phyloP scores from a whole-genome alignment of 2,113 vertebrate genomes.

The Cyphomyrus plagiostoma region DNA sequence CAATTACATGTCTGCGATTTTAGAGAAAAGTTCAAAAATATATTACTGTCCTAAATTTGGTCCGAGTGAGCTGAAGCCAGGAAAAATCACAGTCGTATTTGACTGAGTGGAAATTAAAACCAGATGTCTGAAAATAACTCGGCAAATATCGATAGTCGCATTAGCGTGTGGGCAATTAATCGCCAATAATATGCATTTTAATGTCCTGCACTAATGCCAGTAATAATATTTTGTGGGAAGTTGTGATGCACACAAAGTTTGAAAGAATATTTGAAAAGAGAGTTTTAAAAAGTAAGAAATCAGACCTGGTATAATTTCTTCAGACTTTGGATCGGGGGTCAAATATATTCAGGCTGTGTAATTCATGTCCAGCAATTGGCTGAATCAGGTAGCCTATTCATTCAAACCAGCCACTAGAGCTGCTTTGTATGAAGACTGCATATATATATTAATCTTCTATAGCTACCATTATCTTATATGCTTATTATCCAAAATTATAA shows the following conservation, averaged over 20 bases:
- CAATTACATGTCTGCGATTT: background rate
- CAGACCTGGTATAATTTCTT: background rate
- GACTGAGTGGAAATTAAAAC: slow-evolving; percentile 3
- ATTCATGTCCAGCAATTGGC: background rate
- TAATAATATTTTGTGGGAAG: background rate
- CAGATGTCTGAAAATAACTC: background rate
- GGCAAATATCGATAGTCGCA: background rate
- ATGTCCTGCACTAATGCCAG: background rate
- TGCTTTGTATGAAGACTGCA: background rate
- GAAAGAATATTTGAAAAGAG: background rate
- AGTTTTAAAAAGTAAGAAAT: background rate
- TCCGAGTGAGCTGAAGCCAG: background rate
- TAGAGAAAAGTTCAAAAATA: background rate
- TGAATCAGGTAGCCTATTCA: background rate
- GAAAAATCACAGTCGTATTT: background rate
- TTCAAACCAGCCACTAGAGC: background rate
- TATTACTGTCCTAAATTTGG: background rate
- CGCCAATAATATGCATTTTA: background rate
- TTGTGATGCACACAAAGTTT: background rate
- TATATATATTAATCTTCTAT: background rate
- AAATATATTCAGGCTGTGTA: background rate
- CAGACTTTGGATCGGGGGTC: background rate
- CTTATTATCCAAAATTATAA: background rate
- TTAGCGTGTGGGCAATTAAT: background rate
- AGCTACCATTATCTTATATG: background rate